phyloP scores from a whole-genome alignment of 2,888 invertebrate genomes.

The Agapostemon virescens region DNA sequence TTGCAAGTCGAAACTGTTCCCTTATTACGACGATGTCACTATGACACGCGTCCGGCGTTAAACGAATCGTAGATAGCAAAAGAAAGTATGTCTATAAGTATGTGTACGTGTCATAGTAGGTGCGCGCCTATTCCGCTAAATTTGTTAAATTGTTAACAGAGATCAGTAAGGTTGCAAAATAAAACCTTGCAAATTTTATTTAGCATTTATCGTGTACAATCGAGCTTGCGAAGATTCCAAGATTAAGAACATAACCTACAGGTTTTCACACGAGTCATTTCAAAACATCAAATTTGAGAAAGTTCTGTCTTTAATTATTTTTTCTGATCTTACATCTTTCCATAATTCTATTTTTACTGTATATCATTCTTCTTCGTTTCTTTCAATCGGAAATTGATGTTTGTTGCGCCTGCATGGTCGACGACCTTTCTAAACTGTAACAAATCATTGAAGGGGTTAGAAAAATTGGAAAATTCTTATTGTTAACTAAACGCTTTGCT shows the following conservation, averaged over 20 bases:
- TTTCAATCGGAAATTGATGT: background rate
- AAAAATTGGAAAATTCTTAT: background rate
- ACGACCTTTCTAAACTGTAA: background rate
- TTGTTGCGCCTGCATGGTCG: background rate
- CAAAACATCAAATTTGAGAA: background rate
- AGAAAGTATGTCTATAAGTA: background rate
- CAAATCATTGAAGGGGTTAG: background rate
- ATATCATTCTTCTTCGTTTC: background rate
- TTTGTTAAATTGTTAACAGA: background rate
- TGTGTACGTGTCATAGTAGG: background rate
- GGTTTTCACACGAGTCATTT: background rate
- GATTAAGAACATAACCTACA: constrained; percentile 31
- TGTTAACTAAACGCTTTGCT: too few relatives aligned
- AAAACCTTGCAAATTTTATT: background rate
- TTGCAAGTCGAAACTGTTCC: background rate
- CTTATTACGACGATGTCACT: background rate
- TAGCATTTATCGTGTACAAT: background rate
- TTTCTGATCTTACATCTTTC: background rate
- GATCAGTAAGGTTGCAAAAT: background rate
- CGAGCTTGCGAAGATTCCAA: background rate
- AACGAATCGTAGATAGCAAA: background rate
- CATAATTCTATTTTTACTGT: background rate
- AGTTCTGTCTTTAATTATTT: background rate
- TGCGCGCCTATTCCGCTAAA: background rate
- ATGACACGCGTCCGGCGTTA: background rate